Evolutionary conservation across 2,888 invertebrate genomes (phyloP), one percentile per base, ranked within the genome.

Genomic region (Erynnis tages): DNA sequence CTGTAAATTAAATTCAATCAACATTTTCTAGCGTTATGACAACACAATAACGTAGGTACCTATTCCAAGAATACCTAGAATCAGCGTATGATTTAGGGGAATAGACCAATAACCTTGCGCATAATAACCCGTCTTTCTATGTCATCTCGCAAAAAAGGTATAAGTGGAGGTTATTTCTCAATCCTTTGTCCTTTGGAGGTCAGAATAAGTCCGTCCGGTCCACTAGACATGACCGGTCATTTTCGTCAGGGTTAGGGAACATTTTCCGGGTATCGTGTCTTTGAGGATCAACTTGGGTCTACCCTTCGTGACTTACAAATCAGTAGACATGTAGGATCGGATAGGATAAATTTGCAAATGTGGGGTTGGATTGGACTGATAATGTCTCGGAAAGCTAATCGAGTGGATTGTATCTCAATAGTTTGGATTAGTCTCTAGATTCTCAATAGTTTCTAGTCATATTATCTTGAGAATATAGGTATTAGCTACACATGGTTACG

Each of bases 151-250:
- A 25, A 37, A 48, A 30, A 44, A 44, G 44, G 44, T 44, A 21
- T 21, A 19, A 21, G 30, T 13, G 40, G 19, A 11, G n/a, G 27
- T 40, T 40, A 23, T 32, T 25, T 30, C 21, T 13, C 30, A 38
- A 40, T 35, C 34, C 25, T 50, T 32, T 41, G 11, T 43, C 41
- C 32, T 35, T 25, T 10, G 11, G 49, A 45, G 40, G 48, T 41
- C 41, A 34, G 25, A 6, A 35, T 49, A 41, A 41, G 32, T 43
- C 34, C 16, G 40, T 50, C 13, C 50, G 43, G 50, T 35, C 35
- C 50, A 50, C 34, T 43, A 35, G 34, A 50, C 27, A 27, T 19
- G 35, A 25, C 41, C 49, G 13, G 17, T 5, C 16, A 25, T 40
- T 34, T 40, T 21, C 17, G 35, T 35, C 19, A 11, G 32, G 32